phyloP scores from a whole-genome alignment of 2,797 vertebrate species.

The Lepus townsendii region DNA sequence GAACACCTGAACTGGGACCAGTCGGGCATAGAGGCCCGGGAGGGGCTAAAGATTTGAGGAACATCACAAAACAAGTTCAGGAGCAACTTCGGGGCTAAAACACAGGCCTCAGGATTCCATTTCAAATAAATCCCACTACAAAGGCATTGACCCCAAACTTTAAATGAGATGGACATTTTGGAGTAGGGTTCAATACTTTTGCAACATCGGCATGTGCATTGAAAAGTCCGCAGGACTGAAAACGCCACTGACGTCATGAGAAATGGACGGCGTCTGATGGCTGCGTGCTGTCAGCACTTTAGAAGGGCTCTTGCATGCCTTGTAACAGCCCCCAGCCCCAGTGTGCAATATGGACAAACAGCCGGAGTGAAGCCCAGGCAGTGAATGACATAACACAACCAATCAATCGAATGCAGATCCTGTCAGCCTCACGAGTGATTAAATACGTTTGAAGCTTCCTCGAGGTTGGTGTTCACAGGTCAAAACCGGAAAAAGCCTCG shows the following conservation, averaged over 20 bases:
- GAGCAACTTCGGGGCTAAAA: not conserved
- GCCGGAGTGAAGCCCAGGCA: constrained; percentile 49
- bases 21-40: not conserved
- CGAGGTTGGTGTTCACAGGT: constrained; percentile 47
- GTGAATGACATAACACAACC: constrained; percentile 64
- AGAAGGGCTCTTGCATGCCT: not conserved
- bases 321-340: constrained; percentile 25
- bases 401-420: constrained; percentile 76
- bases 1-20: not conserved
- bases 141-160: constrained; percentile 39
- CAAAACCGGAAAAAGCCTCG: constrained; percentile 46
- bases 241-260: not conserved
- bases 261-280: not conserved
- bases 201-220: not conserved
- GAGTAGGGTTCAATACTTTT: constrained; percentile 38
- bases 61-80: not conserved
- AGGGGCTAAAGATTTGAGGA: not conserved
- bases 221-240: constrained; percentile 31
- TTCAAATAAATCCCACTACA: constrained; percentile 26
- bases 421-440: constrained; percentile 78
- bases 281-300: constrained; percentile 28
- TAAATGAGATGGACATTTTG: constrained; percentile 7
- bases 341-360: constrained; percentile 49
- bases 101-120: not conserved
- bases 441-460: constrained; percentile 64